Evolutionary conservation across 2,797 vertebrate genomes (phyloP), one percentile per base, ranked within the genome.

Genomic region (Sibirionetta formosa): DNA sequence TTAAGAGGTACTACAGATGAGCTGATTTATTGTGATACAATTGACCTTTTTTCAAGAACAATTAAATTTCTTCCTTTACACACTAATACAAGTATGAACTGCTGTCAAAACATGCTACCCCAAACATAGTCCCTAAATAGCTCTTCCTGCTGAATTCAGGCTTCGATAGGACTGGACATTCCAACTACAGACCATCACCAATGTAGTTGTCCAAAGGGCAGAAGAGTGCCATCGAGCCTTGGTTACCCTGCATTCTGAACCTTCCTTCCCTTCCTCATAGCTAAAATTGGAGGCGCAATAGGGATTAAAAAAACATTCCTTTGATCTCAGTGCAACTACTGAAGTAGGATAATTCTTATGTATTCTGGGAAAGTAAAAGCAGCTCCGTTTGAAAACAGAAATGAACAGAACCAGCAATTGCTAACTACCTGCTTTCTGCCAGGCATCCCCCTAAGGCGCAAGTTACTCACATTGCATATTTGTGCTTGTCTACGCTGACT

Each of bases 211-310:
- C 38, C 27, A 40, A 13, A 44, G 8, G 16, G 18, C 3, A 48
- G 23, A 13, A 26, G 9, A 58, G 33, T 5, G 26, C 0, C 0
- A 35, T 11, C 1, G 0, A 73, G 31, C 18, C 69, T 24, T 4
- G 51, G 50, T 22, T 35, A 23, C 31, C 31, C 69, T 14, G 2
- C 6, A 23, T 51, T 82, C 51, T 11, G 5, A 42, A 31, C 1
- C 33, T 17, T 29, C 50, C 44, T 72, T 7, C 42, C 6, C 7
- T 60, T 50, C 36, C 54, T 57, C 46, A 11, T 38, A 58, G 11
- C 46, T 68, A 56, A 51, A 56, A 78, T 1, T 33, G 48, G 22
- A 72, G 54, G 22, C 42, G 14, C 17, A 58, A n/a, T 4, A 35
- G 18, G 35, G 4, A 33, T 63, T 82, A 51, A 76, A 93, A 72